A percentile compares a stretch with the other conserved stretches of the same genome.
Evolutionary conservation across 2,888 invertebrate genomes (phyloP).

Genomic region (Pyrocoelia pectoralis): DNA sequence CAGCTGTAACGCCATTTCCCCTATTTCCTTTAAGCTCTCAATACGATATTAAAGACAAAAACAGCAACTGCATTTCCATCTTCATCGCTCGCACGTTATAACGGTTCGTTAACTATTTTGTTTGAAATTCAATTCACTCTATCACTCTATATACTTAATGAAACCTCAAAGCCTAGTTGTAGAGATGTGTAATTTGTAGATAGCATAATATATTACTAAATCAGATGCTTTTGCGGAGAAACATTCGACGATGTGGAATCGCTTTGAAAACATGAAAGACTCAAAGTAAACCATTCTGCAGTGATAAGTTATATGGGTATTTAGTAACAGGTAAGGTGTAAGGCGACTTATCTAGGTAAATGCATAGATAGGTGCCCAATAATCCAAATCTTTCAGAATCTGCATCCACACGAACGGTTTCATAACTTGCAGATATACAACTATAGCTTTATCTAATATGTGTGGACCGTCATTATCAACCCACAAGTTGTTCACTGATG

Average conservation of each 20-base stretch:
- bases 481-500: too few species aligned
- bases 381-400: too few species aligned
- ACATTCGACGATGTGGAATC: conserved; percentile 1
- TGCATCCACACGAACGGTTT: too few species aligned
- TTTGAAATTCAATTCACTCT: conserved; percentile 8
- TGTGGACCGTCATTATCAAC: too few species aligned
- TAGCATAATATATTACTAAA: neutral
- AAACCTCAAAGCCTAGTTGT: conserved; percentile 16
- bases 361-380: too few species aligned
- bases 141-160: conserved; percentile 8
- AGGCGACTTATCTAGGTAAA: too few species aligned
- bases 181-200: conserved; percentile 12
- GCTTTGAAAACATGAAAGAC: neutral
- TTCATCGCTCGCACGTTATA: neutral
- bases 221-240: neutral
- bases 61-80: conserved; percentile 16
- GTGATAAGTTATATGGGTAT: too few species aligned
- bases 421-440: too few species aligned
- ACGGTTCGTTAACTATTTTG: conserved; percentile 6
- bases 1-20: conserved; percentile 32
- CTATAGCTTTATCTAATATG: too few species aligned
- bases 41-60: conserved; percentile 7
- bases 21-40: conserved; percentile 5
- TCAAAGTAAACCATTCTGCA: neutral
- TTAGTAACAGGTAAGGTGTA: too few species aligned